Conservation (phyloP, 2,113 vertebrate species). For the Zingel zingel region DNA sequence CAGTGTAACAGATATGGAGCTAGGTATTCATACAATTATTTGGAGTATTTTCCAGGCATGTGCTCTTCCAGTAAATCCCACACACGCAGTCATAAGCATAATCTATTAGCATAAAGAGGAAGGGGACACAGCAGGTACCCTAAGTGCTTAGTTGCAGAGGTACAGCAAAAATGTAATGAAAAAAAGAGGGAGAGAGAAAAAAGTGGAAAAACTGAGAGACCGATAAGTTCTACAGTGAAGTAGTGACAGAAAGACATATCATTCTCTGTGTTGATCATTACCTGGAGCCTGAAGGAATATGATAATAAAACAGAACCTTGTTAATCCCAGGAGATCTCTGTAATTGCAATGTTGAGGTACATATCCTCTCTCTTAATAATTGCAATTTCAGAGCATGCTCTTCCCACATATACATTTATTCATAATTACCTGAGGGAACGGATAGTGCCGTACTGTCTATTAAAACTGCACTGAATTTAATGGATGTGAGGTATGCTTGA, state of each 20-base stretch:
- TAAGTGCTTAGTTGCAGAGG: constrained; percentile 32
- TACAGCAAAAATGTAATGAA: constrained; percentile 26
- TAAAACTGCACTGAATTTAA: constrained; percentile 72
- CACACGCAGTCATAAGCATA: constrained; percentile 21
- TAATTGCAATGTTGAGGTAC: constrained; percentile 78
- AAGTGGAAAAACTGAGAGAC: constrained; percentile 19
- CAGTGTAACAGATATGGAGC: not conserved
- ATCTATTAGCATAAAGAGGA: constrained; percentile 38
- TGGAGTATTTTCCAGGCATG: constrained; percentile 26
- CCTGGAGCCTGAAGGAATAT: constrained; percentile 76
- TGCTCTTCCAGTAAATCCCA: constrained; percentile 37
- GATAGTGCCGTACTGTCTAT: constrained; percentile 62
- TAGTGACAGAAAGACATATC: constrained; percentile 56
- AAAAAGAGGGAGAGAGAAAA: constrained; percentile 22
- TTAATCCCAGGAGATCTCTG: constrained; percentile 75
- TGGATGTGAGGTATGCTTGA: constrained; percentile 53
- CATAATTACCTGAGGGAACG: constrained; percentile 79
- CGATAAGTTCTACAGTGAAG: constrained; percentile 21
- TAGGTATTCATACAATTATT: constrained; percentile 29
- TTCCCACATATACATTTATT: constrained; percentile 80
- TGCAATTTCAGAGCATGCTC: constrained; percentile 78
- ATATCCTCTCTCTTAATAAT: constrained; percentile 76
- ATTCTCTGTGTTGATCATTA: constrained; percentile 77
- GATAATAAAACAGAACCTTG: constrained; percentile 80
- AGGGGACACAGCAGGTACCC: constrained; percentile 27